Evolutionary conservation across 2,888 invertebrate species (phyloP).

Genomic region (Nomada fabriciana): DNA sequence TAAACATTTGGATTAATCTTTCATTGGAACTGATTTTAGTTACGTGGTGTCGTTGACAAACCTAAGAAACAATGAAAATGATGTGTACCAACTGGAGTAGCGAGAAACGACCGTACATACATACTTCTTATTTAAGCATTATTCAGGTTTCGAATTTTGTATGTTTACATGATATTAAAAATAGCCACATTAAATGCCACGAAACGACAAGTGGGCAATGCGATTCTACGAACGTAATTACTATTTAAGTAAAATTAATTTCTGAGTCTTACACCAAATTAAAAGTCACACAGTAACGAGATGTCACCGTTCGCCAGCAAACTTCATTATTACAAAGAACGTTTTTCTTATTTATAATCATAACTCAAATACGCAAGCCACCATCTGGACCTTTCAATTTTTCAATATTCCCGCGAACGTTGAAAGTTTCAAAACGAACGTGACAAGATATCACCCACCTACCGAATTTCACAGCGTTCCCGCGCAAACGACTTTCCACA

Average conservation of each 20-base stretch:
- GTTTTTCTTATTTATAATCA: neutral
- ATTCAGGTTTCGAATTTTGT: too few species aligned
- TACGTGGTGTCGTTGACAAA: too few species aligned
- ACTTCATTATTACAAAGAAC: neutral
- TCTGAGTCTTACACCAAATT: neutral
- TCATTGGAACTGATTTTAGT: too few species aligned
- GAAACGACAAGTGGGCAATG: too few species aligned
- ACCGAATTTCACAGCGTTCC: slow-evolving; percentile 9
- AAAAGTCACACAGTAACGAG: neutral
- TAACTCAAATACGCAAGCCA: neutral
- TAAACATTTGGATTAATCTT: too few species aligned
- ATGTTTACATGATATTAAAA: too few species aligned
- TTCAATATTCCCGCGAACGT: neutral
- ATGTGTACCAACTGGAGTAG: too few species aligned
- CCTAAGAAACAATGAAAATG: too few species aligned
- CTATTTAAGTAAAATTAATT: neutral
- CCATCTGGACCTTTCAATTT: neutral
- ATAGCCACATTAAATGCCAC: too few species aligned
- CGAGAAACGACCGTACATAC: too few species aligned
- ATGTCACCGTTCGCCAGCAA: neutral
- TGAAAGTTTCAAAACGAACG: neutral
- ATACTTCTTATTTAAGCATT: too few species aligned
- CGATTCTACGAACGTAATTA: too few species aligned
- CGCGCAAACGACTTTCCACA: slow-evolving; percentile 19
- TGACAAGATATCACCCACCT: neutral